Base-by-base conservation (phyloP, 2,113 vertebrate genomes). In the Enhydra lutris region DNA sequence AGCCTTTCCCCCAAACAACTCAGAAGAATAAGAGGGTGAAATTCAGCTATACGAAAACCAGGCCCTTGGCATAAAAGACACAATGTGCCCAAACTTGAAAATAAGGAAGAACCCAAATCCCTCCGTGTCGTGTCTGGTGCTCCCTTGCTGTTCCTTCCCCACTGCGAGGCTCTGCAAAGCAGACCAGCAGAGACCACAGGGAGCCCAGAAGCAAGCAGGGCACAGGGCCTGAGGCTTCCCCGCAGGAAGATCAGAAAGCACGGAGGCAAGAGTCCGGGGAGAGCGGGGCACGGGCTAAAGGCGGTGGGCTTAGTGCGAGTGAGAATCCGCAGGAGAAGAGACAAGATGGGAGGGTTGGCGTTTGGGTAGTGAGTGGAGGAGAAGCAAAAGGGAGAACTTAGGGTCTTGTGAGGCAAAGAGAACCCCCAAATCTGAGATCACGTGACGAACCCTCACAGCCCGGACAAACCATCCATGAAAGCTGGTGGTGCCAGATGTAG, bases 241-340 rank as follows among this genome's bases (percentile, higher is more conserved):
- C 24, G 21, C 9, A 10, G 24, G 50, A 15, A 50, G 50, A 50
- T 50, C 14, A 52, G 50, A 57, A 69, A 39, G 8, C 1, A 29
- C 7, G 26, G 31, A 34, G 42, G 9, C 42, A 20, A 20, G 21
- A 20, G 50, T 24, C 26, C 8, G 7, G 2, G 26, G 36, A 52
- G 23, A 59, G 55, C 24, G 20, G 31, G 20, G 47, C 36, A 2
- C 9, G 65, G 7, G 23, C 23, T 36, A 1, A 17, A 39, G 47
- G 50, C 3, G 7, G 39, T 3, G 14, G 34, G 26, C 20, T 11
- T n/a, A 31, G 59, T 13, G 31, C 1, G 15, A 4, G 3, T 24
- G 15, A 42, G 34, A 7, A 29, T 42, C 23, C 63, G 42, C 42
- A 24, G 45, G 55, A 85, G 78, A 52, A 81, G 39, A 79, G 15